These are phyloP conservation scores for Stenolophus ochropezus DNA, from an alignment of 2,888 invertebrate genomes.

Conservation along the genomic window DNA sequence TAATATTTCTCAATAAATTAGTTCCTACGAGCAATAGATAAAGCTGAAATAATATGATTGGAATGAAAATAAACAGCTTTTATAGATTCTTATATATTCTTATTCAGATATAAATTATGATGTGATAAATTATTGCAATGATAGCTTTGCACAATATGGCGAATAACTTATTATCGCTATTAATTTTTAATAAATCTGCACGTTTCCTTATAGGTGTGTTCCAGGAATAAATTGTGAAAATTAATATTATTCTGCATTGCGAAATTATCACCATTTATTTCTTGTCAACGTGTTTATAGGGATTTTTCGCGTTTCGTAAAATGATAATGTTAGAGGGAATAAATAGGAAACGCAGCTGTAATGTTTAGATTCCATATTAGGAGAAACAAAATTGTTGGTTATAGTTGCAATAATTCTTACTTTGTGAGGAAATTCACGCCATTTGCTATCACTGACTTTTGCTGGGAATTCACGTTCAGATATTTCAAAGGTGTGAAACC, in stretches of 20 bases:
- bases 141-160: conserved; percentile 9
- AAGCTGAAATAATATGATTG: neutral
- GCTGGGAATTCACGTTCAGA: neutral
- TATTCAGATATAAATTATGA: neutral
- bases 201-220: conserved; percentile 38
- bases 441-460: conserved; percentile 38
- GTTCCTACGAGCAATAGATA: neutral
- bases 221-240: conserved; percentile 18
- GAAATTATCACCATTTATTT: conserved; percentile 37
- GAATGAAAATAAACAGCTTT: neutral
- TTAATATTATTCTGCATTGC: conserved; percentile 37
- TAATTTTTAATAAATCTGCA: conserved; percentile 37
- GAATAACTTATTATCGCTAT: neutral
- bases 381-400: conserved; percentile 44
- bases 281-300: neutral
- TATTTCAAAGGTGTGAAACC: neutral
- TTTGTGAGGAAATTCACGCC: conserved; percentile 5
- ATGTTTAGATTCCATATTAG: conserved; percentile 30
- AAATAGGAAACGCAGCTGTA: conserved; percentile 18
- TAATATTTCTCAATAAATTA: neutral
- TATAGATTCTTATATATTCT: neutral
- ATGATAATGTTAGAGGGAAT: conserved; percentile 31
- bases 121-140: conserved; percentile 17
- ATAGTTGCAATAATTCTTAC: conserved; percentile 19
- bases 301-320: conserved; percentile 24